Conservation (phyloP, 2,888 invertebrate genomes). For the Eremobia ochroleuca region DNA sequence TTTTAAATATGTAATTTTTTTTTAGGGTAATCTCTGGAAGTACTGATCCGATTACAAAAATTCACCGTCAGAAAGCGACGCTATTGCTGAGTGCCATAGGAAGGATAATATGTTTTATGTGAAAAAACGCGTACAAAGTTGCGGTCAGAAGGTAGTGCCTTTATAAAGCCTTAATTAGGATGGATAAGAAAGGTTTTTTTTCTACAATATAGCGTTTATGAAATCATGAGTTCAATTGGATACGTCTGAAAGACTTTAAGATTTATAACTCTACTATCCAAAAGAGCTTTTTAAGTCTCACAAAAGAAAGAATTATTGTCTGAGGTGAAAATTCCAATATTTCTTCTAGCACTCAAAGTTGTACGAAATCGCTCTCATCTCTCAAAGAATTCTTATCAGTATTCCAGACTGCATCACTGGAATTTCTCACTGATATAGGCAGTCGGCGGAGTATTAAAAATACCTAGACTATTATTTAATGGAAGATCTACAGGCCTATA, state of each 20-base stretch:
- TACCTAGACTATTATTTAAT: not conserved
- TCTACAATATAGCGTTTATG: not conserved
- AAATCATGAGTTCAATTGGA: not conserved
- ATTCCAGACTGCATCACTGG: conserved; percentile 13
- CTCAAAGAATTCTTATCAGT: conserved; percentile 27
- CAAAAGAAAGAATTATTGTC: conserved; percentile 6
- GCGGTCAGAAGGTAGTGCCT: not conserved
- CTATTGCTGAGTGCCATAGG: not conserved
- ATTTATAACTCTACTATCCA: not conserved
- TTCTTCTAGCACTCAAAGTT: conserved; percentile 9
- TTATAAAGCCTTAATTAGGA: not conserved
- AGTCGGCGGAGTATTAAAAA: conserved; percentile 9
- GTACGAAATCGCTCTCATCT: conserved; percentile 5
- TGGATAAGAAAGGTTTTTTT: not conserved
- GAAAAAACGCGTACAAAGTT: not conserved
- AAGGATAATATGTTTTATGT: not conserved
- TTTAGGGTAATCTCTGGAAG: not conserved
- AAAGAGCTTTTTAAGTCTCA: not conserved
- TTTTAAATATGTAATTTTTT: not conserved
- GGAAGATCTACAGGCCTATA: not conserved
- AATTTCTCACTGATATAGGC: conserved; percentile 4
- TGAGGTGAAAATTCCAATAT: conserved; percentile 18
- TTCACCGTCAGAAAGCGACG: not conserved
- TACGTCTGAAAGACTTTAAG: not conserved
- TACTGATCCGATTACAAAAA: not conserved